These are phyloP conservation scores for Pseudococcus longispinus DNA, from an alignment of 2,888 invertebrate genomes.

Conservation along the genomic window DNA sequence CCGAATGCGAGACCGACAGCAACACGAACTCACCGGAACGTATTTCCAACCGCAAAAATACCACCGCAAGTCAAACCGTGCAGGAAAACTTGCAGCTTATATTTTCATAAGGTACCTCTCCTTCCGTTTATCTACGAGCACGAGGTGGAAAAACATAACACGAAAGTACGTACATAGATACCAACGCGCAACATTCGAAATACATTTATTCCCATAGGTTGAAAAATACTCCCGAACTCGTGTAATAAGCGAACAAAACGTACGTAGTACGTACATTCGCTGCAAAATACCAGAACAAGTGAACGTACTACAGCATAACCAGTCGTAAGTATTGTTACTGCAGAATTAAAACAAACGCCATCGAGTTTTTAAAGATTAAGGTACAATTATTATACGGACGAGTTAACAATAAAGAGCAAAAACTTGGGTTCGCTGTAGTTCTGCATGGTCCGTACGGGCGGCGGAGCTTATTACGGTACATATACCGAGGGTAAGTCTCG, in stretches of 20 bases:
- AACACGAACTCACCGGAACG: not conserved
- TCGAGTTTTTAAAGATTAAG: slow-evolving; percentile 42
- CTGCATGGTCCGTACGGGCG: too few relatives aligned
- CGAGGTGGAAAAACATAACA: not conserved
- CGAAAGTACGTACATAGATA: not conserved
- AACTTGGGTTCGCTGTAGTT: not conserved
- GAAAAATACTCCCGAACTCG: not conserved
- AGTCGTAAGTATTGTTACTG: not conserved
- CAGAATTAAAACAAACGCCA: not conserved
- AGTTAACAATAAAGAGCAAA: slow-evolving; percentile 40
- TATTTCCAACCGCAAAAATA: not conserved
- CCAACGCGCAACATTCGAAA: not conserved
- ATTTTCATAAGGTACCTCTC: not conserved
- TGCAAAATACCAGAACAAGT: not conserved
- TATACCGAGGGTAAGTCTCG: not conserved
- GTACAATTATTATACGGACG: slow-evolving; percentile 39
- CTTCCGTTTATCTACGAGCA: not conserved
- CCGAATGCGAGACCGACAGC: too few relatives aligned
- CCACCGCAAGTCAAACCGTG: not conserved
- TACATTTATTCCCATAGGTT: slow-evolving; percentile 30
- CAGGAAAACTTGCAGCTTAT: not conserved
- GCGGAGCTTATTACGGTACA: slow-evolving; percentile 20
- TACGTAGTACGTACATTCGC: not conserved
- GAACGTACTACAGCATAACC: not conserved
- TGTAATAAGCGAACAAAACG: not conserved